phyloP scores from a whole-genome alignment of 2,113 vertebrate genomes.

The Pelusios castaneus region DNA sequence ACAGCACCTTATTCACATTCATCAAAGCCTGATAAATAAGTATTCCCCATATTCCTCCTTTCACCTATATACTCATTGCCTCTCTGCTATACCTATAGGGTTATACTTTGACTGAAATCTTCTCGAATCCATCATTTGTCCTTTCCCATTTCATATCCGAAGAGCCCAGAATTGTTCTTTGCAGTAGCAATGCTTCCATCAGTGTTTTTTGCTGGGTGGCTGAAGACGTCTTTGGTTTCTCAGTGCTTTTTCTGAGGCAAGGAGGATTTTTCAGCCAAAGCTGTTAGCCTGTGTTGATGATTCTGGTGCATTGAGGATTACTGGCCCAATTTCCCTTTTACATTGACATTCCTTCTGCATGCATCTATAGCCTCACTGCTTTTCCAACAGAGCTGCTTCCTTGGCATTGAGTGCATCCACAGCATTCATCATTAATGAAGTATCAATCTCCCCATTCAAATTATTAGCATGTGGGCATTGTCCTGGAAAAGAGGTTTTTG shows the following conservation, averaged over 20 bases:
- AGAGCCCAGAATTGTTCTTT: background rate
- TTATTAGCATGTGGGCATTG: background rate
- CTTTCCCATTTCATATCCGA: background rate
- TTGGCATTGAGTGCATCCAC: fast-evolving
- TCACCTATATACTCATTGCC: background rate
- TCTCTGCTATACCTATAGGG: background rate
- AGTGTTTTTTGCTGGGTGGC: background rate
- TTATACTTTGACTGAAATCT: background rate
- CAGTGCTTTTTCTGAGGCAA: background rate
- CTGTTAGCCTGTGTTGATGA: background rate
- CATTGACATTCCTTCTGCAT: background rate
- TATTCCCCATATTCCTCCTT: background rate
- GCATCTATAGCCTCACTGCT: background rate
- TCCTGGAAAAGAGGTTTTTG: fast-evolving
- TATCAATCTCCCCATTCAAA: background rate
- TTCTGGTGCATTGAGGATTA: background rate
- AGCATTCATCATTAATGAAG: background rate
- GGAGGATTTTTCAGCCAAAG: background rate
- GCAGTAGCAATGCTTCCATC: background rate
- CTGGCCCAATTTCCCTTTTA: background rate
- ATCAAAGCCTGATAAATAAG: background rate
- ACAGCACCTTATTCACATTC: background rate
- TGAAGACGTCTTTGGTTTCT: background rate
- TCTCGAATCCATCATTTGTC: fast-evolving
- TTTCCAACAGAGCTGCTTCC: background rate